A percentile compares a stretch with the other conserved stretches of the same genome.
phyloP scores from a whole-genome alignment of 2,888 invertebrate genomes.

The Timandra comae region DNA sequence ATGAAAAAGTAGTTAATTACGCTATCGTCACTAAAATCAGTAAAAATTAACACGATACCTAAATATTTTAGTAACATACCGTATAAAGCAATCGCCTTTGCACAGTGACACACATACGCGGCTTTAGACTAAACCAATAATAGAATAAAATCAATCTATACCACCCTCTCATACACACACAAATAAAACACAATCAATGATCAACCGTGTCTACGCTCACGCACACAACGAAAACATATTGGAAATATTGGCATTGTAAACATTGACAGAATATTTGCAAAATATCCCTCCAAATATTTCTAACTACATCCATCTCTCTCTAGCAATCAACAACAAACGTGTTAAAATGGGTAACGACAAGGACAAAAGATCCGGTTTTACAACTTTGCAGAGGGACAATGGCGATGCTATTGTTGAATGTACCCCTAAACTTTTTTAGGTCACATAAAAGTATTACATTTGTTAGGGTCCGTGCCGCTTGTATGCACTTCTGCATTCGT shows the following conservation, averaged over 20 bases:
- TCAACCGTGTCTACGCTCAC: slow-evolving; percentile 36
- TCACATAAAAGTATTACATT: slow-evolving; percentile 75
- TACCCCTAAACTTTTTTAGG: slow-evolving; percentile 75
- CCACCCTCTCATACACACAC: slow-evolving; percentile 66
- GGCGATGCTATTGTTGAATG: slow-evolving; percentile 70
- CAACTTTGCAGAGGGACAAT: slow-evolving; percentile 70
- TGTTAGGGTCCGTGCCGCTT: slow-evolving; percentile 68
- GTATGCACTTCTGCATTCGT: slow-evolving; percentile 68
- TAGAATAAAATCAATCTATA: slow-evolving; percentile 74
- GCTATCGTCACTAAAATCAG: too few relatives aligned
- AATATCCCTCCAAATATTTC: slow-evolving; percentile 49
- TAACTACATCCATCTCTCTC: slow-evolving; percentile 45
- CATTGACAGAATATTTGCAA: slow-evolving; percentile 70
- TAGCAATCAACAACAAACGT: slow-evolving; percentile 19
- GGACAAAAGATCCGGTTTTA: slow-evolving; percentile 53
- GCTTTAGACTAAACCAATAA: slow-evolving; percentile 76
- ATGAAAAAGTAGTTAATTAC: too few relatives aligned
- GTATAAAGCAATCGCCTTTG: slow-evolving; percentile 49
- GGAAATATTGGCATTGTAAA: slow-evolving; percentile 73
- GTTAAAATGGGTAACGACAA: slow-evolving; percentile 32
- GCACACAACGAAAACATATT: slow-evolving; percentile 49
- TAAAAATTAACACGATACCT: too few relatives aligned
- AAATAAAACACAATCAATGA: slow-evolving; percentile 50
- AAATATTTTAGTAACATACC: slow-evolving; percentile 27
- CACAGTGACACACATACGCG: slow-evolving; percentile 75